Base-by-base conservation (phyloP, 2,113 vertebrate genomes). In the Leptobrachium leishanense region DNA sequence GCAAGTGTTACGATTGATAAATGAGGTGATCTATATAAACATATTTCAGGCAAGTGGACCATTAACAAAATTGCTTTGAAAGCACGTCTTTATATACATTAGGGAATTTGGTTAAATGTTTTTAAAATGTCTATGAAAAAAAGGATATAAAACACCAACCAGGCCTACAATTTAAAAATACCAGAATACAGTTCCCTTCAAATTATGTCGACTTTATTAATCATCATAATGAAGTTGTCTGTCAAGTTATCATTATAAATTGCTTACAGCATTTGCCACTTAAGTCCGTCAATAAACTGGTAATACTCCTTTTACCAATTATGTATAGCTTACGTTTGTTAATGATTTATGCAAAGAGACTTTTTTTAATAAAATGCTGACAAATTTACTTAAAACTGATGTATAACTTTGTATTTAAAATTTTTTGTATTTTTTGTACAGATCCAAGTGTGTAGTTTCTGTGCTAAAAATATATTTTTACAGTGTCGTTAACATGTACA, bases 1-100 rank as follows among this genome's bases (percentile, higher is more conserved):
- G 77, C 71, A 85, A 82, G 83, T 82, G 76, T 75, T 77, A 75
- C 79, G 83, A 89, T 85, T 89, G 90, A 91, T 88, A 82, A 86
- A 90, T 91, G 85, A 89, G 82, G 72, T 84, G 87, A 90, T 91
- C 86, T 76, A 77, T 89, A 88, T 86, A 85, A 88, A 88, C 82
- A 87, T 85, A 84, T 88, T 87, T 86, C 81, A 83, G 91, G 76
- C 79, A 68, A 76, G 85, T 78, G 81, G 81, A 84, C 85, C 84
- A 88, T 89, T 89, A 91, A 83, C 81, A 78, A 82, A 89, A 87
- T 87, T 5, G 53, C 42, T 87, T 77, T 62, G 70, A 84, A 71
- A 74, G 76, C 73, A 82, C 86, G 71, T 79, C 83, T 85, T 68
- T 46, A 54, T 46, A 10, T 67, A 31, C 39, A 2, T 67, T 69